phyloP scores from a whole-genome alignment of 92 coral and sea anemone species.

The Umimayanthus chanpuru region DNA sequence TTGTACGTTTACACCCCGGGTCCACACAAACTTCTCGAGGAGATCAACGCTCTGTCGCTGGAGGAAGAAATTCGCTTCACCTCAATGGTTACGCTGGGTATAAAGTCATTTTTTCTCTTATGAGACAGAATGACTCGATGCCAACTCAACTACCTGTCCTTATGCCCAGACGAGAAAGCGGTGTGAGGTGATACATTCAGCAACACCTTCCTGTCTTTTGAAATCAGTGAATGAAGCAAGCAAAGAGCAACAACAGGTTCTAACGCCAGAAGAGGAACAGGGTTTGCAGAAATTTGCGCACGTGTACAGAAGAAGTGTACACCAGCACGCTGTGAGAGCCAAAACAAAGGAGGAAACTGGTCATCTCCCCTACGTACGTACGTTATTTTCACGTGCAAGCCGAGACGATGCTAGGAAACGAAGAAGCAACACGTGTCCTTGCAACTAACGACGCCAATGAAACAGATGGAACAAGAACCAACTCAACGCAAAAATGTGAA shows the following conservation, averaged over 20 bases:
- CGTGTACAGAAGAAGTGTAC: slow-evolving; percentile 7
- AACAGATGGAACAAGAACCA: too few relatives aligned
- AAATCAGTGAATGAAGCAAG: neutral
- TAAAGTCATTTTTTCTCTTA: too few relatives aligned
- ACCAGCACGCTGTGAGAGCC: slow-evolving; percentile 3
- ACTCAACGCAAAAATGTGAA: neutral
- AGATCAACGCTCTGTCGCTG: too few relatives aligned
- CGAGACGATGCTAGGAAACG: slow-evolving; percentile 2
- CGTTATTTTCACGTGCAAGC: slow-evolving; percentile 10
- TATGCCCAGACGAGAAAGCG: slow-evolving; percentile 5
- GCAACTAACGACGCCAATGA: too few relatives aligned
- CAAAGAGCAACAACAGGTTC: neutral
- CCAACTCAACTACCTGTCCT: too few relatives aligned
- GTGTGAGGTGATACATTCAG: slow-evolving; percentile 21
- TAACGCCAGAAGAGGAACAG: neutral
- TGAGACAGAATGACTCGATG: too few relatives aligned
- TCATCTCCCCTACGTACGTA: slow-evolving; percentile 11
- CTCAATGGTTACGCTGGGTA: too few relatives aligned
- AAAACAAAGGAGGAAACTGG: slow-evolving; percentile 25
- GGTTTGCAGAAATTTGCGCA: slow-evolving; percentile 3
- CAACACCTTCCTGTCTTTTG: slow-evolving; percentile 4
- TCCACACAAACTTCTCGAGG: too few relatives aligned
- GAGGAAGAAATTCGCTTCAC: too few relatives aligned
- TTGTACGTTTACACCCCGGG: too few relatives aligned
- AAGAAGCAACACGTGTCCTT: neutral